These are phyloP conservation scores for Theocolax elegans DNA, from an alignment of 1,140 invertebrate species.

Conservation along the genomic window DNA sequence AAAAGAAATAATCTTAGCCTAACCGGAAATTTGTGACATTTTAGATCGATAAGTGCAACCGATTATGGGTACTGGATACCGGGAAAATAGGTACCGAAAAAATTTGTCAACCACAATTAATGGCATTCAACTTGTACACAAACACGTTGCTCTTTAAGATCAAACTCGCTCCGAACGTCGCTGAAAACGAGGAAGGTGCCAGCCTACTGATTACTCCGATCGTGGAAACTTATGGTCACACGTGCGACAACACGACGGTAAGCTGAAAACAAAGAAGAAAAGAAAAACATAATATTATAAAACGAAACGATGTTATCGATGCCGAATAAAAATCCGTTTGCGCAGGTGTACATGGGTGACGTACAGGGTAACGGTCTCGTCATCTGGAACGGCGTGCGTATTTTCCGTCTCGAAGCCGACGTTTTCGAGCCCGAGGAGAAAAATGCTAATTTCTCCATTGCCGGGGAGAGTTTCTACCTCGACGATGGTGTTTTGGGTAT, in stretches of 20 bases:
- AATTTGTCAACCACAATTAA: conserved; percentile 62
- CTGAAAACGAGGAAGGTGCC: not conserved
- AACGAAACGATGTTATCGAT: too few relatives aligned
- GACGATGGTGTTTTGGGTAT: conserved; percentile 61
- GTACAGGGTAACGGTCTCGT: conserved; percentile 70
- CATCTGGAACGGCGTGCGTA: conserved; percentile 66
- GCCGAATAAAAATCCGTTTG: too few relatives aligned
- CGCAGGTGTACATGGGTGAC: conserved; percentile 71
- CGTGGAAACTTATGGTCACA: conserved; percentile 22
- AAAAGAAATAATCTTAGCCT: not conserved
- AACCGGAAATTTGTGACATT: not conserved
- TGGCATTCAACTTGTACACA: conserved; percentile 63
- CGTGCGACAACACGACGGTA: conserved; percentile 17
- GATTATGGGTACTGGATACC: conserved; percentile 66
- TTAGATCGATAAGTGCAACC: conserved; percentile 62
- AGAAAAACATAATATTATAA: too few relatives aligned
- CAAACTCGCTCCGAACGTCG: conserved; percentile 53
- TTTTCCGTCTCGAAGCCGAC: not conserved
- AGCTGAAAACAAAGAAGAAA: too few relatives aligned
- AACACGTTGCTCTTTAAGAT: conserved; percentile 62
- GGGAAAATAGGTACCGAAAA: conserved; percentile 61
- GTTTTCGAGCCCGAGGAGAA: conserved; percentile 35
- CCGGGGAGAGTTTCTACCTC: conserved; percentile 63
- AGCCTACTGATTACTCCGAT: conserved; percentile 41
- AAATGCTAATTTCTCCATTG: conserved; percentile 64